Conservation (phyloP, 2,888 invertebrate species). For the Ennomos erosarius region DNA sequence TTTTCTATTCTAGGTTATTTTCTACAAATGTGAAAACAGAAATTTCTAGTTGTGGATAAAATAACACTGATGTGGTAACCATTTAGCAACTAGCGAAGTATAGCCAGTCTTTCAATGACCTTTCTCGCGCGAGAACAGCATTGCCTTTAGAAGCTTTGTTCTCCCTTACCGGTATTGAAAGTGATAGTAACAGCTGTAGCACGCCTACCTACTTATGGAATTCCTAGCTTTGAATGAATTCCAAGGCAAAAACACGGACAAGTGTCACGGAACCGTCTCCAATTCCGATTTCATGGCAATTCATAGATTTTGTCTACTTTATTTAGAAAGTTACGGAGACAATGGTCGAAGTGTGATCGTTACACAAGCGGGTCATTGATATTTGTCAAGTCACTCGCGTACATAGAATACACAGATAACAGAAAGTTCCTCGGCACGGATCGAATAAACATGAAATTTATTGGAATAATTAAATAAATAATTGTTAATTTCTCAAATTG, state of each 20-base stretch:
- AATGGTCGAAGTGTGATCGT: conserved; percentile 65
- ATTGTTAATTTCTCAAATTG: conserved; percentile 27
- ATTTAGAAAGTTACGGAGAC: conserved; percentile 72
- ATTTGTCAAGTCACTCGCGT: conserved; percentile 61
- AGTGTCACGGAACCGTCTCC: conserved; percentile 50
- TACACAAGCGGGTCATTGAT: conserved; percentile 64
- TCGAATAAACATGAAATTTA: conserved; percentile 14
- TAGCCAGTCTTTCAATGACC: conserved; percentile 18
- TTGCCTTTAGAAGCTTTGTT: conserved; percentile 26
- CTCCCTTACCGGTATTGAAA: conserved; percentile 28
- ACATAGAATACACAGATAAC: conserved; percentile 19
- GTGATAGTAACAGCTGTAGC: conserved; percentile 33
- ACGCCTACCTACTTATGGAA: conserved; percentile 20
- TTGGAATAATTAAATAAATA: conserved; percentile 16
- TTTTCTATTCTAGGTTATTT: conserved; percentile 18
- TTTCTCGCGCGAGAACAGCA: conserved; percentile 22
- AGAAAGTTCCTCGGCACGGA: conserved; percentile 12
- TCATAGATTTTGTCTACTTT: conserved; percentile 57
- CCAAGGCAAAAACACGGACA: conserved; percentile 22
- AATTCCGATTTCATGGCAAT: conserved; percentile 70
- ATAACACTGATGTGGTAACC: conserved; percentile 24
- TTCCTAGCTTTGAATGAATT: conserved; percentile 22
- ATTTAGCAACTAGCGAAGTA: conserved; percentile 9
- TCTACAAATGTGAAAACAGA: conserved; percentile 21
- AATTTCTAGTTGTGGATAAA: conserved; percentile 26